phyloP scores from a whole-genome alignment of 2,113 vertebrate genomes.

The Hippoglossus stenolepis region DNA sequence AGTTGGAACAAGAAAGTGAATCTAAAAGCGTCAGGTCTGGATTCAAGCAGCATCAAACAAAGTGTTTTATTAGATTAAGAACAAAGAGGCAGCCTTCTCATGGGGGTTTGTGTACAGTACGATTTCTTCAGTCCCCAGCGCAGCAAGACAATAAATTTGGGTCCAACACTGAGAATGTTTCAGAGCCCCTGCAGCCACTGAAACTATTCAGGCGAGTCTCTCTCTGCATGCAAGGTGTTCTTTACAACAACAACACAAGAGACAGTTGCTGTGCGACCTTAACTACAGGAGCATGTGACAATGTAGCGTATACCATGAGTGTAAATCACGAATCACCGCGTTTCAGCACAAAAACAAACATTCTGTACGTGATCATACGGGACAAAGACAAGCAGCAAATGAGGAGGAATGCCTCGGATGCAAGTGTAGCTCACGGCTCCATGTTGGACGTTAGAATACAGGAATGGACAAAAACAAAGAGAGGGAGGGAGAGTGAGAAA shows the following conservation, averaged over 20 bases:
- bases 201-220: constrained; percentile 2
- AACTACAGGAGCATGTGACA: constrained; percentile 45
- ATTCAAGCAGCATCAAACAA: constrained; percentile 11
- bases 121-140: background rate
- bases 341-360: constrained; percentile 23
- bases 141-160: constrained; percentile 14
- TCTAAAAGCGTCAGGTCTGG: background rate
- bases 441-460: constrained; percentile 15
- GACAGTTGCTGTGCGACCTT: constrained; percentile 28
- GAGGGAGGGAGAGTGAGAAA: background rate
- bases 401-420: constrained; percentile 2
- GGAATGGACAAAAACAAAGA: constrained; percentile 48
- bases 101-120: background rate
- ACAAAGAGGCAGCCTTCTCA: background rate
- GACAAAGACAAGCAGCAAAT: constrained; percentile 8
- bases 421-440: constrained; percentile 21
- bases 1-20: background rate
- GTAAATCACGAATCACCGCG: constrained; percentile 21
- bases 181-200: constrained; percentile 13
- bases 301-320: constrained; percentile 19
- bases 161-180: constrained; percentile 10
- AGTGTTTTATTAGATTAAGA: constrained; percentile 3
- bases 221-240: constrained; percentile 32
- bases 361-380: background rate
- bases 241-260: constrained; percentile 3